phyloP scores from a whole-genome alignment of 2,888 invertebrate genomes.

The Eulithis testata region DNA sequence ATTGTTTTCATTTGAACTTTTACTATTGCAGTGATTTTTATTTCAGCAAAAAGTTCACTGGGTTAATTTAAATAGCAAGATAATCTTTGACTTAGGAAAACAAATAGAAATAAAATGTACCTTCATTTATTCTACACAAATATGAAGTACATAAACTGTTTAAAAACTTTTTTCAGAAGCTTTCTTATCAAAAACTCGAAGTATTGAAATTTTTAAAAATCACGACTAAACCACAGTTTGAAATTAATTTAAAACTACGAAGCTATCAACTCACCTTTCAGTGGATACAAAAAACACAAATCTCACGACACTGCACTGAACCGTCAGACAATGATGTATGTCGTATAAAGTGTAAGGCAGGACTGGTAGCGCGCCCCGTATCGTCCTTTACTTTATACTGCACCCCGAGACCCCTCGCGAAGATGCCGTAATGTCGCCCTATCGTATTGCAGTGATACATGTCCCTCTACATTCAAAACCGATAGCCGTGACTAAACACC shows the following conservation, averaged over 20 bases:
- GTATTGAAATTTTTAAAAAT: too few relatives aligned
- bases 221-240: neutral
- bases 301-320: slow-evolving; percentile 67
- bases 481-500: slow-evolving; percentile 60
- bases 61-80: too few relatives aligned
- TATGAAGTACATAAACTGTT: too few relatives aligned
- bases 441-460: slow-evolving; percentile 59
- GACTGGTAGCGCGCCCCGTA: slow-evolving; percentile 74
- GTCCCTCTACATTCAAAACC: slow-evolving; percentile 55
- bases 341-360: slow-evolving; percentile 57
- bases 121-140: too few relatives aligned
- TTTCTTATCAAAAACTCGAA: too few relatives aligned
- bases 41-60: too few relatives aligned
- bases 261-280: slow-evolving; percentile 62
- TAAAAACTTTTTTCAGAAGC: too few relatives aligned
- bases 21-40: too few relatives aligned
- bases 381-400: slow-evolving; percentile 69
- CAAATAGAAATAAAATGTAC: too few relatives aligned
- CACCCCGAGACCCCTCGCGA: slow-evolving; percentile 57
- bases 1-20: too few relatives aligned
- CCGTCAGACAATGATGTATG: slow-evolving; percentile 56
- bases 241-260: neutral
- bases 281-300: slow-evolving; percentile 56
- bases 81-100: too few relatives aligned
- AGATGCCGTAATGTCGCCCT: slow-evolving; percentile 74